Conservation (phyloP, 2,888 invertebrate species). For the Plebejus argus region DNA sequence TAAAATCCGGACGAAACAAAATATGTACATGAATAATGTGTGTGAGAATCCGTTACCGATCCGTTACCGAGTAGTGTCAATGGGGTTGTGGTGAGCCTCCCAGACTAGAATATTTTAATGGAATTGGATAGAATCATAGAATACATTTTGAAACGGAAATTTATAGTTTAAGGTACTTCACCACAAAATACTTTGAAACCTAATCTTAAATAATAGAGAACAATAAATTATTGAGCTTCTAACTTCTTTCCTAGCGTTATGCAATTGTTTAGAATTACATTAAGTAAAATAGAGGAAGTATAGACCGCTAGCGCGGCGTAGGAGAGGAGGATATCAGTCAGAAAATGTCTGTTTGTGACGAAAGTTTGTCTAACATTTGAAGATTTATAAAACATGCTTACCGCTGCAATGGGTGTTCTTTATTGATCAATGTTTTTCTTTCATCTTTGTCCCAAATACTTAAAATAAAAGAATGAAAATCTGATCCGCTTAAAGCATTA, state of each 20-base stretch:
- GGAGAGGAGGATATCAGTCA: no score
- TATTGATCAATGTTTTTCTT: no score
- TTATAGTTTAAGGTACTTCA: not conserved
- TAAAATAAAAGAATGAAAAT: not conserved
- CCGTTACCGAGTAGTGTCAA: slow-evolving; percentile 9
- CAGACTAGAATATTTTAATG: not conserved
- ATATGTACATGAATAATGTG: slow-evolving; percentile 25
- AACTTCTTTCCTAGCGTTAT: no score
- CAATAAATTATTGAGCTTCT: no score
- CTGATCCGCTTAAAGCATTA: not conserved
- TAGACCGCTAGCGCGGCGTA: no score
- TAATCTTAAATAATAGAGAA: no score
- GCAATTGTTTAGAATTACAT: no score
- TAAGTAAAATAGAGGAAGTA: no score
- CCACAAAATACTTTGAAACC: not conserved
- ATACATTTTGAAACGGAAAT: not conserved
- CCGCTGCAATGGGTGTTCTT: no score
- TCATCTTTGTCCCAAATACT: not conserved
- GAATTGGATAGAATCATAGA: not conserved
- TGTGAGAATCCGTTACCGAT: not conserved
- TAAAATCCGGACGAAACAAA: slow-evolving; percentile 21
- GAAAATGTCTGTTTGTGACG: no score
- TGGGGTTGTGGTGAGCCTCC: not conserved
- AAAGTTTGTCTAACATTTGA: no score
- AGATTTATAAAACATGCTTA: no score